Evolutionary conservation across 2,888 invertebrate species (phyloP).

Genomic region (Chrysopilus asiliformis): DNA sequence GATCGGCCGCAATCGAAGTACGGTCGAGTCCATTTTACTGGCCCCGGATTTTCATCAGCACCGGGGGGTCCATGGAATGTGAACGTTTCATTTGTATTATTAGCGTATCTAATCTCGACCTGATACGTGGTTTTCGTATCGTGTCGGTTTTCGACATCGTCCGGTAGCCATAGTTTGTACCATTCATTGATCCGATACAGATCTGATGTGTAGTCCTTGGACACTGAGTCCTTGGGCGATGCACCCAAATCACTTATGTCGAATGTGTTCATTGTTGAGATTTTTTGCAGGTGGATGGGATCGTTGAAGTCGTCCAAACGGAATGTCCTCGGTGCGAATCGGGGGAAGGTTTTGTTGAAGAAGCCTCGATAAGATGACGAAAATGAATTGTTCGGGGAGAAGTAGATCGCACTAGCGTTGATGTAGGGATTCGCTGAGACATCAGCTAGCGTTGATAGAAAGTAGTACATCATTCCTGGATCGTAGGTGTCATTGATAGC

Average conservation of each 20-base stretch:
- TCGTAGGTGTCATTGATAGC: constrained; percentile 87
- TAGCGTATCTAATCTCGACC: constrained; percentile 86
- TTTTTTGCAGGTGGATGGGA: constrained; percentile 86
- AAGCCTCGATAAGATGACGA: constrained; percentile 89
- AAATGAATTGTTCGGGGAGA: constrained; percentile 86
- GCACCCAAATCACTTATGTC: constrained; percentile 76
- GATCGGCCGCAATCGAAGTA: constrained; percentile 94
- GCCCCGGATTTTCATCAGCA: constrained; percentile 81
- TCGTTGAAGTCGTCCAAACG: constrained; percentile 89
- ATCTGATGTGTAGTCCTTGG: constrained; percentile 81
- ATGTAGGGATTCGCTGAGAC: constrained; percentile 84
- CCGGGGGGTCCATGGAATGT: constrained; percentile 91
- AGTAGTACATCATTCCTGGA: constrained; percentile 97
- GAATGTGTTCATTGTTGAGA: constrained; percentile 90
- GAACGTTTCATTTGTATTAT: constrained; percentile 90
- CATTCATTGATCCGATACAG: constrained; percentile 87
- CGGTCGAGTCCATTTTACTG: constrained; percentile 86
- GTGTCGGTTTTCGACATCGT: constrained; percentile 65
- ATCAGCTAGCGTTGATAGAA: constrained; percentile 87
- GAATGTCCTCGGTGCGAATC: constrained; percentile 88
- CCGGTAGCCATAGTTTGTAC: constrained; percentile 87
- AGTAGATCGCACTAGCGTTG: constrained; percentile 87
- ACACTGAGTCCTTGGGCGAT: constrained; percentile 60
- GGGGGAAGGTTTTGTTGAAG: constrained; percentile 88
- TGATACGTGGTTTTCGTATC: constrained; percentile 88